Conservation (phyloP, 2,797 vertebrate genomes). For the Carcharodon carcharias region DNA sequence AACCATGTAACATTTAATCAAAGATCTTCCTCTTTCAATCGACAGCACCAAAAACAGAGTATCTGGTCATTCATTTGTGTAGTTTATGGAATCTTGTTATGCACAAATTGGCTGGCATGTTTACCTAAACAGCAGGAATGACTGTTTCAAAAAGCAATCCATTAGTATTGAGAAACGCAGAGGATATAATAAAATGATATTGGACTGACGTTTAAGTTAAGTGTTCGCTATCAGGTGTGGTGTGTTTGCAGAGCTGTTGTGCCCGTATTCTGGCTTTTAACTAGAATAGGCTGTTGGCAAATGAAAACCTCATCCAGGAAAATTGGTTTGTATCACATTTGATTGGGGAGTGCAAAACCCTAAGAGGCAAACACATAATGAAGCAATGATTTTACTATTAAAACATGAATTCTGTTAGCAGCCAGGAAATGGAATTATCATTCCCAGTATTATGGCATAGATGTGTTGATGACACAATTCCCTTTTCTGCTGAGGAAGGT, state of each 20-base stretch:
- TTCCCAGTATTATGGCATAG: too few species aligned
- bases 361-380: neutral
- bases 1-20: neutral
- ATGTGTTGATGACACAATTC: too few species aligned
- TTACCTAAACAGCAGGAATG: neutral
- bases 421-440: neutral
- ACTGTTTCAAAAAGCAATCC: neutral
- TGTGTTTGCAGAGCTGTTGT: neutral
- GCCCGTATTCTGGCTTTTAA: neutral
- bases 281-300: neutral
- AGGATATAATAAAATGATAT: neutral
- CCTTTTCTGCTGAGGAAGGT: too few species aligned
- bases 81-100: too few species aligned
- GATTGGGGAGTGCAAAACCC: neutral
- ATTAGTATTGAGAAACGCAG: neutral
- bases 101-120: too few species aligned
- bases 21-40: neutral
- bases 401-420: neutral
- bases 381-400: neutral
- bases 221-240: neutral
- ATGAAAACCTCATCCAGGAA: neutral
- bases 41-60: too few species aligned
- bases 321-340: neutral
- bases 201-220: neutral
- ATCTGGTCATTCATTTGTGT: too few species aligned